Evolutionary conservation across 2,888 invertebrate genomes (phyloP).

Genomic region (Melipona bicolor): DNA sequence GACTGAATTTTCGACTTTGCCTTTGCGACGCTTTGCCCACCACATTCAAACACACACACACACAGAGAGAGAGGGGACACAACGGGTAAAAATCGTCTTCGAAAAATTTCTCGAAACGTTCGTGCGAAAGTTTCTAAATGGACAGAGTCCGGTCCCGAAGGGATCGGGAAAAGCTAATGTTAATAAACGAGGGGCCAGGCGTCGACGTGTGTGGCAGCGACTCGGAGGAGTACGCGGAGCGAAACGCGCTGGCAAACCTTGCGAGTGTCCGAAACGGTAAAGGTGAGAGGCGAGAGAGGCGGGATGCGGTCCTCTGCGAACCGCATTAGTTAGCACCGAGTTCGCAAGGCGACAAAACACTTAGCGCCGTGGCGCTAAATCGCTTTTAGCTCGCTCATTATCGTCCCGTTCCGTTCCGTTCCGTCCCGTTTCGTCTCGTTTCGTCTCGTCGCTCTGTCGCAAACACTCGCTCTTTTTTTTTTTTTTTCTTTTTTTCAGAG

Average conservation of each 20-base stretch:
- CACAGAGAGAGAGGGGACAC: too few relatives aligned
- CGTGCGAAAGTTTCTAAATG: slow-evolving; percentile 25
- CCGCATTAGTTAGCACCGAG: slow-evolving; percentile 80
- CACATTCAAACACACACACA: background rate
- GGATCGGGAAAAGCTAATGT: slow-evolving; percentile 29
- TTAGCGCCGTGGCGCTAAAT: slow-evolving; percentile 79
- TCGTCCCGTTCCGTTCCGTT: slow-evolving; percentile 59
- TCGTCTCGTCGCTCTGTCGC: background rate
- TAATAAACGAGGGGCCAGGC: slow-evolving; percentile 31
- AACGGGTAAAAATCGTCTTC: background rate
- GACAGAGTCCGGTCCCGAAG: background rate
- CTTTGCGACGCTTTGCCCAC: background rate
- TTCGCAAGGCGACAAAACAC: slow-evolving; percentile 78
- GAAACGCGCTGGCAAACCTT: slow-evolving; percentile 26
- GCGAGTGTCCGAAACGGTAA: slow-evolving; percentile 38
- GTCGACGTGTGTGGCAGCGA: slow-evolving; percentile 42
- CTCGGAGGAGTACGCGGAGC: background rate
- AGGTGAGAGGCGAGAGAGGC: slow-evolving; percentile 39
- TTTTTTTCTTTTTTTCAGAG: background rate
- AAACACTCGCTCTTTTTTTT: too few relatives aligned
- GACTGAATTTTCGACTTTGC: slow-evolving; percentile 46
- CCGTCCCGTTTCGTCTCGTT: slow-evolving; percentile 10
- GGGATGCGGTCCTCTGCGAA: slow-evolving; percentile 47
- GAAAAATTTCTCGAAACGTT: slow-evolving; percentile 6
- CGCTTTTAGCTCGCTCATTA: slow-evolving; percentile 75